Evolutionary conservation across 2,797 vertebrate genomes (phyloP), one percentile per base, ranked within the genome.

Genomic region (Bovichtus variegatus): DNA sequence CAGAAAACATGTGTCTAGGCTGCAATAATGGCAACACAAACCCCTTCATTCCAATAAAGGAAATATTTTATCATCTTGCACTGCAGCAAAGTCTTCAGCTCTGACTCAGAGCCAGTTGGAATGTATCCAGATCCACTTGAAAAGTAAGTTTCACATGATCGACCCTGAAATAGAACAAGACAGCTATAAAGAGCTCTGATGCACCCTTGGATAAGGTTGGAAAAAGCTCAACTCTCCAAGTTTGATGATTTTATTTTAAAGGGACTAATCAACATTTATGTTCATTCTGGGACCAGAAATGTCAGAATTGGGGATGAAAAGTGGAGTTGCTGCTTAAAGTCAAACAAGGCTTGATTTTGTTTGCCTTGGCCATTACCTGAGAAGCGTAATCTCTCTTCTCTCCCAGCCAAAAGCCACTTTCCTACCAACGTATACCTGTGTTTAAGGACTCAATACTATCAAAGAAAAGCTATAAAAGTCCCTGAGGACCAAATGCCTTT

Each of bases 131-230:
- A 40, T 54, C 62, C 59, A 49, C 49, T 74, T 80, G 54, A 85
- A 81, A 71, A 84, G 54, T 18, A 43, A 67, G 67, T 70, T 71
- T 76, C 82, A 83, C 53, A 47, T 44, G 75, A 85, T 63, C 73
- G 55, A 77, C 59, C 83, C 74, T 73, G 68, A 81, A 87, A 87
- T 76, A 83, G 82, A 82, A 82, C 46, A 70, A 78, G 75, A 71
- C 78, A 19, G 71, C 61, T 76, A 50, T 74, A 61, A 86, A 62
- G 62, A 82, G 65, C 69, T 54, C 76, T 47, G 60, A 72, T 68
- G 64, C 69, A 49, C 29, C 54, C 54, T 44, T 2, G 38, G 18
- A 78, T 36, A 25, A 27, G 29, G 31, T 49, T 21, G 50, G 36
- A 59, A 55, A 66, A 55, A 10, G 44, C 44, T 64, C 2, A 1